These are phyloP conservation scores for Fulica atra DNA, from an alignment of 2,113 vertebrate species.

Conservation along the genomic window DNA sequence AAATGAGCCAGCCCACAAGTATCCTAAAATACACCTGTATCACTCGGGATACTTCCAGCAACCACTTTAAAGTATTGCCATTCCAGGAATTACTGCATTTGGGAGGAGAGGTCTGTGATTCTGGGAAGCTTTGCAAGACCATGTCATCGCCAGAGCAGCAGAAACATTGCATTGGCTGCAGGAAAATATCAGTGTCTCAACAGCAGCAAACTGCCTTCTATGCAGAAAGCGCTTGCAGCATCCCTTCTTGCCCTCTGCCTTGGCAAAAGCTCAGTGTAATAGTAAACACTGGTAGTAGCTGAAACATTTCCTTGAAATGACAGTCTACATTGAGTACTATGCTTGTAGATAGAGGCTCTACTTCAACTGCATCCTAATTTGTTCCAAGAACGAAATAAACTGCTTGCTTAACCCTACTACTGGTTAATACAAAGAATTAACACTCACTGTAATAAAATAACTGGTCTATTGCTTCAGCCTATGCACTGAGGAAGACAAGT, in stretches of 20 bases:
- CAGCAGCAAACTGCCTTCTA: not conserved
- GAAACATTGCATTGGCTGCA: not conserved
- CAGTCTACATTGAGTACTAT: not conserved
- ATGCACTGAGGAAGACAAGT: not conserved
- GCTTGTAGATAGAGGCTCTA: not conserved
- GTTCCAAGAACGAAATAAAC: not conserved
- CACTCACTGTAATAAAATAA: not conserved
- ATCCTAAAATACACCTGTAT: slow-evolving; percentile 36
- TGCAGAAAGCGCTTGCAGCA: not conserved
- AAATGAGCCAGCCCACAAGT: not conserved
- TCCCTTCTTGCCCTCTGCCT: not conserved
- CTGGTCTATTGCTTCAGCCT: not conserved
- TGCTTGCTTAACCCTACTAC: not conserved
- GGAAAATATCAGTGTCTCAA: not conserved
- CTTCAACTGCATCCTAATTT: not conserved
- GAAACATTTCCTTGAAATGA: not conserved
- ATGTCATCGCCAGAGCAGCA: not conserved
- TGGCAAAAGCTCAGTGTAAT: not conserved
- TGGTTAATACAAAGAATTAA: not conserved
- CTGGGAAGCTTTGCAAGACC: not conserved
- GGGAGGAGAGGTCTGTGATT: not conserved
- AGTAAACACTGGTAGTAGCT: not conserved
- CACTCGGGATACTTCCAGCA: not conserved
- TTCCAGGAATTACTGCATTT: slow-evolving; percentile 1
- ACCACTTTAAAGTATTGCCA: not conserved